Conservation (phyloP, 1,140 invertebrate genomes). For the Drosophila ambigua region DNA sequence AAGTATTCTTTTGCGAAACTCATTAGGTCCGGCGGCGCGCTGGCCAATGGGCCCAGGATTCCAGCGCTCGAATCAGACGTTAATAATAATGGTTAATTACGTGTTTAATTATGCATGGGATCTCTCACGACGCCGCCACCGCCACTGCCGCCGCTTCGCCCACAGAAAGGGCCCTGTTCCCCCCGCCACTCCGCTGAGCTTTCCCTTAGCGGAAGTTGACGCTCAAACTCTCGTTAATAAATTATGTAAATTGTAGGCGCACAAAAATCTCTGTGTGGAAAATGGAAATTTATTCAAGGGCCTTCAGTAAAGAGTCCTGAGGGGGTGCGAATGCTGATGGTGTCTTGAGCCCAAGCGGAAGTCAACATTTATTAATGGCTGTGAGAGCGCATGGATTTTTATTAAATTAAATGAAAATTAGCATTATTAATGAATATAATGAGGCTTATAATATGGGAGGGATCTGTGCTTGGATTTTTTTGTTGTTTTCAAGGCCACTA, state of each 20-base stretch:
- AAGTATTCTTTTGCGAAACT: constrained; percentile 65
- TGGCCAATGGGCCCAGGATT: constrained; percentile 41
- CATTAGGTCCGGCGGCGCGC: constrained; percentile 61
- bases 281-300: constrained; percentile 69
- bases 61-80: constrained; percentile 71
- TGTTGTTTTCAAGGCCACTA: no score
- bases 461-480: no score
- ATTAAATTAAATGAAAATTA: constrained; percentile 74
- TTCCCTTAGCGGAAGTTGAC: constrained; percentile 67
- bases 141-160: not conserved
- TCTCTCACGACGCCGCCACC: constrained; percentile 39
- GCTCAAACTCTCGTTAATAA: constrained; percentile 81
- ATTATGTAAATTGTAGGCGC: constrained; percentile 80
- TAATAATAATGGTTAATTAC: constrained; percentile 82
- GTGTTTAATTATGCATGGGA: constrained; percentile 81
- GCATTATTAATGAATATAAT: constrained; percentile 42
- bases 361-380: constrained; percentile 64
- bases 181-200: constrained; percentile 2
- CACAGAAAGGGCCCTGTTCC: constrained; percentile 21
- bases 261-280: constrained; percentile 48
- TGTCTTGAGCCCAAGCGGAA: constrained; percentile 70
- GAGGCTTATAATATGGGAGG: no score
- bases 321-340: constrained; percentile 31
- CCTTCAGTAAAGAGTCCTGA: constrained; percentile 8
- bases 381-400: constrained; percentile 30